Evolutionary conservation across 2,113 vertebrate species (phyloP).

Genomic region (Emydocephalus ijimae): DNA sequence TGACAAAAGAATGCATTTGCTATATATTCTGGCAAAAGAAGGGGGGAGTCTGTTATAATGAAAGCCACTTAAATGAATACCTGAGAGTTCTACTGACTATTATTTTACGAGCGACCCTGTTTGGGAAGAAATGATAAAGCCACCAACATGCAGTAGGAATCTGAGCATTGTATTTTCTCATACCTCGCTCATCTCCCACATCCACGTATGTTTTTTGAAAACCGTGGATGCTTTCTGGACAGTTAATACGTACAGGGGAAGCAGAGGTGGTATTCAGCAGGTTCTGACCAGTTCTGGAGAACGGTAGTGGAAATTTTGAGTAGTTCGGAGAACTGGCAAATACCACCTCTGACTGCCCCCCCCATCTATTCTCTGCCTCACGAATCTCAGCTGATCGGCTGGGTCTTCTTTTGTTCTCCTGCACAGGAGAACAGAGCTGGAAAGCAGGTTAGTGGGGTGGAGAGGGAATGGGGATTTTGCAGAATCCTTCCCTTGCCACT

Average conservation of each 20-base stretch:
- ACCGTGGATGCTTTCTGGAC: too few relatives aligned
- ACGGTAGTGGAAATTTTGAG: too few relatives aligned
- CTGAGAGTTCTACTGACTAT: neutral
- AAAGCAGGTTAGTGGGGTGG: too few relatives aligned
- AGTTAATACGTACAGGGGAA: neutral
- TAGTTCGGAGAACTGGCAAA: too few relatives aligned
- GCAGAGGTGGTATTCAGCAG: neutral
- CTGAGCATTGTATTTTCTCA: neutral
- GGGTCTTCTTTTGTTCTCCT: too few relatives aligned
- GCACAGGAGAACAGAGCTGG: too few relatives aligned
- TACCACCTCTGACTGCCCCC: too few relatives aligned
- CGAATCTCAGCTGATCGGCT: too few relatives aligned
- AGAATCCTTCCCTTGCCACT: too few relatives aligned
- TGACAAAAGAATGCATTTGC: conserved; percentile 51
- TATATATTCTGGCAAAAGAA: conserved; percentile 30
- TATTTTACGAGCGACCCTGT: conserved; percentile 23
- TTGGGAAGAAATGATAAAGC: neutral
- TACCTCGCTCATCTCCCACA: neutral
- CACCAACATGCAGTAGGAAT: neutral
- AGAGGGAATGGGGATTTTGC: too few relatives aligned
- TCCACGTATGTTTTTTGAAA: neutral
- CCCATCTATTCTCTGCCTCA: too few relatives aligned
- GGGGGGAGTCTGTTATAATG: conserved; percentile 28
- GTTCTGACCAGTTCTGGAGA: too few relatives aligned
- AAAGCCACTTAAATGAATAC: conserved; percentile 54